Evolutionary conservation across 2,113 vertebrate genomes (phyloP).

Genomic region (Pollimyrus isidori): DNA sequence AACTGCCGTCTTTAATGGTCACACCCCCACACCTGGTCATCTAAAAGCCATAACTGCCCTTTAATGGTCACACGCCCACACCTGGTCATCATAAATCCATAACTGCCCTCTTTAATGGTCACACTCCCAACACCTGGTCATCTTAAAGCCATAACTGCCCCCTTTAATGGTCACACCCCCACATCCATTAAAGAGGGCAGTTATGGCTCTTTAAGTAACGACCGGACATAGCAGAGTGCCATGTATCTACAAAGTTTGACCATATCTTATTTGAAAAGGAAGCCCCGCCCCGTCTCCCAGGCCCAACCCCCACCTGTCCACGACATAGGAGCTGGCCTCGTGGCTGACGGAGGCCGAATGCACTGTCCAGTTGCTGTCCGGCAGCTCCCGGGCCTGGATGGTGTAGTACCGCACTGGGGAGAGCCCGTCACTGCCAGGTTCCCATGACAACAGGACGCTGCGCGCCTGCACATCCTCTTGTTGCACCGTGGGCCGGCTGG

Average conservation of each 20-base stretch:
- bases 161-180: too few species aligned
- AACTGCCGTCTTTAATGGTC: too few species aligned
- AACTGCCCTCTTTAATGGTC: too few species aligned
- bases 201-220: neutral
- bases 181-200: too few species aligned
- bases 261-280: neutral
- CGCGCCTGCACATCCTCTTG: slow-evolving; percentile 68
- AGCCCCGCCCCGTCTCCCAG: neutral
- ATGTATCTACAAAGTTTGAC: neutral
- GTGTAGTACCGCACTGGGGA: slow-evolving; percentile 93
- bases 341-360: slow-evolving; percentile 76
- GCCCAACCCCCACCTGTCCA: slow-evolving; percentile 68
- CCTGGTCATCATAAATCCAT: too few species aligned
- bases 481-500: slow-evolving; percentile 60
- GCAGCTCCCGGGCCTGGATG: slow-evolving; percentile 83
- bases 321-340: slow-evolving; percentile 71
- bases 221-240: neutral
- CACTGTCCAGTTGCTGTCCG: slow-evolving; percentile 72
- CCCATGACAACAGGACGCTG: slow-evolving; percentile 79
- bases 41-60: too few species aligned
- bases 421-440: slow-evolving; percentile 90
- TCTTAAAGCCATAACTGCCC: too few species aligned
- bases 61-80: too few species aligned
- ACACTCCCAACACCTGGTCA: too few species aligned
- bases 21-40: too few species aligned